Conservation (phyloP, 2,888 invertebrate species). For the Eulithis prunata region DNA sequence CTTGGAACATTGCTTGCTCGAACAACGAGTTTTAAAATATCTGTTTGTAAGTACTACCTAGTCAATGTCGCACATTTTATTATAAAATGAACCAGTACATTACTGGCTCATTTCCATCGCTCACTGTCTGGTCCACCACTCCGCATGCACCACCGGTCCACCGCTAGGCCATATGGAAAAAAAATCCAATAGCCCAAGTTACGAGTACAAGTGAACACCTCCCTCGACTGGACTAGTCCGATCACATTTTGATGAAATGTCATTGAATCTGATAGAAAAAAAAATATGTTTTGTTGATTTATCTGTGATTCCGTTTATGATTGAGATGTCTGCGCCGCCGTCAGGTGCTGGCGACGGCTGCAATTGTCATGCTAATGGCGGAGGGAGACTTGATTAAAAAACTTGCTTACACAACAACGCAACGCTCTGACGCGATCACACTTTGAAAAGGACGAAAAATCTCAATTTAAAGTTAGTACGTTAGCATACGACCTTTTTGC, state of each 20-base stretch:
- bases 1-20: neutral
- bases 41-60: neutral
- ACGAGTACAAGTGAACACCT: too few species aligned
- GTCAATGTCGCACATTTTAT: neutral
- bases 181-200: too few species aligned
- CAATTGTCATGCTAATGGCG: constrained; percentile 35
- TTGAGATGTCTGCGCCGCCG: neutral
- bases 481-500: neutral
- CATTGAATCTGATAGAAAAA: too few species aligned
- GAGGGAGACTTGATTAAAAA: constrained; percentile 41
- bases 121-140: too few species aligned
- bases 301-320: too few species aligned
- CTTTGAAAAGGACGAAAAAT: constrained; percentile 20
- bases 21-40: neutral
- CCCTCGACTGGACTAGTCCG: too few species aligned
- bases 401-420: constrained; percentile 28
- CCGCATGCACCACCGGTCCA: too few species aligned
- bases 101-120: too few species aligned
- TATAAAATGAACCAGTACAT: too few species aligned
- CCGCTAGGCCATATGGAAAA: too few species aligned
- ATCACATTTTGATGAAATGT: too few species aligned
- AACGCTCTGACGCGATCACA: constrained; percentile 8
- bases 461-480: constrained; percentile 20
- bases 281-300: too few species aligned
- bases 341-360: constrained; percentile 45